Base-by-base conservation (phyloP, 1,140 invertebrate genomes). In the Drosophila simulans region DNA sequence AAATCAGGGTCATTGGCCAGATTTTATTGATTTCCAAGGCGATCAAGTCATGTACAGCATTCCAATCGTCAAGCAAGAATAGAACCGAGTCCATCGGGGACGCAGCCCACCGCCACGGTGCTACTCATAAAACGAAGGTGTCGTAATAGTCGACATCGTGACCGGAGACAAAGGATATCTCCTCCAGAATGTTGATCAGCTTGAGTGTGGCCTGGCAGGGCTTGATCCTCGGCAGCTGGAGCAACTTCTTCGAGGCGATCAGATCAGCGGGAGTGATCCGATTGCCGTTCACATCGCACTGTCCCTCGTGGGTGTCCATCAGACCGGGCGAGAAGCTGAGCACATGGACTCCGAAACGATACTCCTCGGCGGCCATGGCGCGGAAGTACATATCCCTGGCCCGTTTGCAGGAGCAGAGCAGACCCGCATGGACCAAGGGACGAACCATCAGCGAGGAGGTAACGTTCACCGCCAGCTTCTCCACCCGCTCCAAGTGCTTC, bases 301-400 rank as follows among this genome's bases (percentile, higher is more conserved):
- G 92, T 15, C 96, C 93, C 75, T 93, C 93, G 39, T 95, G 92
- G 48, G 96, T 94, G 96, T 98, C 98, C 34, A 97, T 95, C 0
- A 98, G 98, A 13, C 98, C 98, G 1, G 98, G 98, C 4, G 97
- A 95, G 93, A 99, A 99, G 92, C 95, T 98, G 7, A 99, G 92
- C 10, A 98, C 95, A 71, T 95, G 94, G 0, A 98, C 93, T 17
- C 94, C 88, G 4, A 37, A 37, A 4, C 71, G 77, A 13, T 46
- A 43, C 93, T 99, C 98, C 64, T 89, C 90, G 7, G 90, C 58
- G 8, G 97, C 97, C 63, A 99, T 93, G 39, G 96, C 95, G 86
- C 95, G 95, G 89, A 99, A 98, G 91, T 96, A 97, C 95, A 98
- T 97, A 84, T 99, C 97, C 63, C 98, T 93, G 15, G 97, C 96